A percentile compares a stretch with the other conserved stretches of the same genome.
phyloP scores from a whole-genome alignment of 1,140 invertebrate genomes.

The Melipona quadrifasciata region DNA sequence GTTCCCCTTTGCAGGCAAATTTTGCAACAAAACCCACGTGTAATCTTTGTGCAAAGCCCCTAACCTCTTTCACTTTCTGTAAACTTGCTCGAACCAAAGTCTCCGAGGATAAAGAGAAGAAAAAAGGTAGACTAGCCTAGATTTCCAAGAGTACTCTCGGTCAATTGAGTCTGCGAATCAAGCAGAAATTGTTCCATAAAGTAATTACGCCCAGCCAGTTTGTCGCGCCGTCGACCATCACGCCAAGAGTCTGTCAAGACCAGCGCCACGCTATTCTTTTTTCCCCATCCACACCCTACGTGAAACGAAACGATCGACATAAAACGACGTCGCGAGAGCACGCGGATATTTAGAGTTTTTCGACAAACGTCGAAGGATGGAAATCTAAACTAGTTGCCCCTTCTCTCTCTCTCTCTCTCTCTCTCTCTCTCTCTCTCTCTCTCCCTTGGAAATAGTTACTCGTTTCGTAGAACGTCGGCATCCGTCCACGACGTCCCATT shows the following conservation, averaged over 20 bases:
- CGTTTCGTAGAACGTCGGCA: background rate
- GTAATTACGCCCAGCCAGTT: slow-evolving; percentile 16
- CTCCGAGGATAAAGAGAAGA: background rate
- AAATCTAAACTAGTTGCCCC: background rate
- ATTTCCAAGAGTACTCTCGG: background rate
- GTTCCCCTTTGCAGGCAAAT: no score
- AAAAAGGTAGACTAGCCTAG: background rate
- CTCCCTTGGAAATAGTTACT: no score
- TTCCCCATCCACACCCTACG: background rate
- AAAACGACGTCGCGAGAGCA: slow-evolving; percentile 65
- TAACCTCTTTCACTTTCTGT: no score
- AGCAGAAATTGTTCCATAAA: background rate
- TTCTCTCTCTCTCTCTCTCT: background rate
- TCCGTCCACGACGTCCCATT: slow-evolving; percentile 10
- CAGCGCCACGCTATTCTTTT: background rate
- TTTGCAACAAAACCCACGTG: no score
- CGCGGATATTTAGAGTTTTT: slow-evolving; percentile 78
- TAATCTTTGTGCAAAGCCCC: no score
- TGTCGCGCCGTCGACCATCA: background rate
- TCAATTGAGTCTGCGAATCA: background rate
- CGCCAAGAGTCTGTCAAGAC: no score
- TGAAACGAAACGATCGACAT: slow-evolving; percentile 76
- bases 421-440: slow-evolving; percentile 13
- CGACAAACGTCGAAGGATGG: slow-evolving; percentile 64
- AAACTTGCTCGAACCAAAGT: no score